Evolutionary conservation across 1,140 invertebrate species (phyloP).

Genomic region (Caenorhabditis latens): DNA sequence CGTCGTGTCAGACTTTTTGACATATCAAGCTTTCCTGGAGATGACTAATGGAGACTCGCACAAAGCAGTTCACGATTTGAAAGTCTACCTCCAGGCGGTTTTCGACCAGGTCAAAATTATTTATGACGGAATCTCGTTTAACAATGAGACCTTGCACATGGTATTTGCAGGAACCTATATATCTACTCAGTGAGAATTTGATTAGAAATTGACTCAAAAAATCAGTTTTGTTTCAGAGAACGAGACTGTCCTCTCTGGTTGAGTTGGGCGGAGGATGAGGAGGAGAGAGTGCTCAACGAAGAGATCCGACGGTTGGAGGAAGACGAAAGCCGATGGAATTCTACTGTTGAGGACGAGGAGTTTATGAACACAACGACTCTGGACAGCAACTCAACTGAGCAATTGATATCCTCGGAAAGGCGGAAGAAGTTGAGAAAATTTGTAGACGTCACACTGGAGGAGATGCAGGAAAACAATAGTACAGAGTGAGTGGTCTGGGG

Average conservation of each 20-base stretch:
- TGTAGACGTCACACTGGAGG: conserved; percentile 30
- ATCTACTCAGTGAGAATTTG: conserved; percentile 31
- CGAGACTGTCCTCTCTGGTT: conserved; percentile 34
- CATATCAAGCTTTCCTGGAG: conserved; percentile 68
- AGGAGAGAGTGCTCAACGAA: conserved; percentile 27
- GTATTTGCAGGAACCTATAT: conserved; percentile 32
- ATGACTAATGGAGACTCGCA: conserved; percentile 61
- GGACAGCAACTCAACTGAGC: neutral
- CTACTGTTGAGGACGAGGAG: neutral
- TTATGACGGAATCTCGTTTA: conserved; percentile 11
- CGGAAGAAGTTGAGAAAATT: conserved; percentile 34
- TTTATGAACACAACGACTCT: conserved; percentile 29
- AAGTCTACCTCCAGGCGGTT: conserved; percentile 66
- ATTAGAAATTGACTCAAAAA: neutral
- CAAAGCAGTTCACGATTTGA: conserved; percentile 60
- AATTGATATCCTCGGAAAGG: neutral
- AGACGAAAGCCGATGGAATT: conserved; percentile 4
- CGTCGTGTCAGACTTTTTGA: conserved; percentile 66
- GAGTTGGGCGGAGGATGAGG: conserved; percentile 39
- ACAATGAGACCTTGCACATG: conserved; percentile 31
- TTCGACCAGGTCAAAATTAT: conserved; percentile 64
- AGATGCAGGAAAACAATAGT: conserved; percentile 56
- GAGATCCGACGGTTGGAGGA: conserved; percentile 13
- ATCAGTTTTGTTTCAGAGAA: conserved; percentile 2
- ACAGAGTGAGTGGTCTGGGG: conserved; percentile 61